These are phyloP conservation scores for Anabacerthia variegaticeps DNA, from an alignment of 2,797 vertebrate species.

Conservation along the genomic window DNA sequence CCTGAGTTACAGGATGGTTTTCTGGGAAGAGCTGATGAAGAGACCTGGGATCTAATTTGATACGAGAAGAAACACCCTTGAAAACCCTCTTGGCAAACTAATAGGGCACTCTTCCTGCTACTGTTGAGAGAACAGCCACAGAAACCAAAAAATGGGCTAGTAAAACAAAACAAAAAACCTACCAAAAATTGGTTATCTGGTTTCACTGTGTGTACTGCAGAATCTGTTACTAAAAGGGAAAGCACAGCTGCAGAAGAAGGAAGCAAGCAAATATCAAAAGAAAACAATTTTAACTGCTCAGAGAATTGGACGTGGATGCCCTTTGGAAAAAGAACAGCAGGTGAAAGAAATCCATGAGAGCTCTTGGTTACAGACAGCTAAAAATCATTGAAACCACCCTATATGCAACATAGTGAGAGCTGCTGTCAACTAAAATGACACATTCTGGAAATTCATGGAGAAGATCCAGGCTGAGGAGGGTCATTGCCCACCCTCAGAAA, in stretches of 20 bases:
- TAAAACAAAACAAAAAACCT: neutral
- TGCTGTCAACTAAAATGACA: rapidly evolving
- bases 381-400: neutral
- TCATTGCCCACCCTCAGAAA: neutral
- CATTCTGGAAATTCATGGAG: neutral
- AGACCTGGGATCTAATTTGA: neutral
- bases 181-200: neutral
- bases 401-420: rapidly evolving
- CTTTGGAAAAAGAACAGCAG: neutral
- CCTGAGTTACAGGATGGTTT: neutral
- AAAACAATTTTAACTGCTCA: neutral
- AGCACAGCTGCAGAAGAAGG: neutral
- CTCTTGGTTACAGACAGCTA: rapidly evolving
- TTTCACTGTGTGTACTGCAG: neutral
- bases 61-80: neutral
- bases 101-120: rapidly evolving
- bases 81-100: neutral
- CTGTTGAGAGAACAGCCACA: neutral
- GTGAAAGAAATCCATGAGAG: neutral
- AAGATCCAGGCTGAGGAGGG: neutral
- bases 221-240: neutral
- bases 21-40: neutral
- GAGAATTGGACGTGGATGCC: neutral
- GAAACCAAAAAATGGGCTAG: neutral
- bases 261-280: neutral